These are phyloP conservation scores for Caradrina clavipalpis DNA, from an alignment of 2,888 invertebrate genomes.

Conservation along the genomic window DNA sequence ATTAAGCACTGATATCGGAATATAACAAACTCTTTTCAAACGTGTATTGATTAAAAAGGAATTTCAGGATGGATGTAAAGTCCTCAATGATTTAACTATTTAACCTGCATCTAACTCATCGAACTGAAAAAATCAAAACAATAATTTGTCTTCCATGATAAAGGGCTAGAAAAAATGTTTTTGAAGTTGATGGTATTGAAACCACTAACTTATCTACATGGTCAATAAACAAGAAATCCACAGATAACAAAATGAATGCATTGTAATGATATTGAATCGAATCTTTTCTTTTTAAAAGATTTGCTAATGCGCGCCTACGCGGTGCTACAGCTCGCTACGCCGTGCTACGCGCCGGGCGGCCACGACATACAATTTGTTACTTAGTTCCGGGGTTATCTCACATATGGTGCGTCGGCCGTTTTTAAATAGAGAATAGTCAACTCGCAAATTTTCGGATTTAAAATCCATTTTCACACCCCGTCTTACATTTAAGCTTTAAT, in stretches of 20 bases:
- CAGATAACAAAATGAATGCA: neutral
- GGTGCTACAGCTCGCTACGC: slow-evolving; percentile 11
- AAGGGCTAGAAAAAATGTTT: too few species aligned
- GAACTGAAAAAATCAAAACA: neutral
- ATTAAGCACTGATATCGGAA: too few species aligned
- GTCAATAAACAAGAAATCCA: neutral
- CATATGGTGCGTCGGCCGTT: neutral
- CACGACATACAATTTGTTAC: neutral
- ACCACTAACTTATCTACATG: too few species aligned
- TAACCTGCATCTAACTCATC: neutral
- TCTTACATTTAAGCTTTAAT: neutral
- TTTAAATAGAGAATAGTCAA: neutral
- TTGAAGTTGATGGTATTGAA: too few species aligned
- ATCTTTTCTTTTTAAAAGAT: neutral
- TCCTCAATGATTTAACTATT: neutral
- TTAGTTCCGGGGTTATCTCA: too few species aligned
- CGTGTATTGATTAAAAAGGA: too few species aligned
- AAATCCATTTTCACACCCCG: neutral
- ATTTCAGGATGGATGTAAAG: too few species aligned
- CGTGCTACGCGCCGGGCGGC: slow-evolving; percentile 13
- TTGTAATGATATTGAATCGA: neutral
- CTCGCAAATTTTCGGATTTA: neutral
- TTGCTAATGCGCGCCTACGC: slow-evolving; percentile 13
- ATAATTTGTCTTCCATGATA: too few species aligned
- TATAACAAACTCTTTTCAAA: too few species aligned